Evolutionary conservation across 2,113 vertebrate genomes (phyloP).

Genomic region (Empidonax alnorum): DNA sequence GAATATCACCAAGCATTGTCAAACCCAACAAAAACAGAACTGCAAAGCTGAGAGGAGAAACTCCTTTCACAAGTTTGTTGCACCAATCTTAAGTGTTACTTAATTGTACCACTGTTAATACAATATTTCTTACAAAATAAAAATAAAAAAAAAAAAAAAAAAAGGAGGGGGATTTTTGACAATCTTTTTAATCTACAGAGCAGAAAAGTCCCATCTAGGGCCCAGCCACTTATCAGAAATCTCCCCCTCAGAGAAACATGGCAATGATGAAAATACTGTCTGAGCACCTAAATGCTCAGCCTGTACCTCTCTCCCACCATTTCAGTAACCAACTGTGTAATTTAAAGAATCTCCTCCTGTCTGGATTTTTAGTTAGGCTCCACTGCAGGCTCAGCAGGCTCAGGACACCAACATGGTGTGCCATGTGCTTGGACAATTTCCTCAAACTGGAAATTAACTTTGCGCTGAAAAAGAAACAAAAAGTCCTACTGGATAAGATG

Average conservation of each 20-base stretch:
- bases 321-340: background rate
- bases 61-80: background rate
- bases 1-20: fast-evolving
- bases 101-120: background rate
- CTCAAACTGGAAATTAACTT: background rate
- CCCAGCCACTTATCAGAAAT: background rate
- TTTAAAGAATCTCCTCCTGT: background rate
- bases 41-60: background rate
- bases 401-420: background rate
- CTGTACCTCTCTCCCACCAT: background rate
- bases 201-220: background rate
- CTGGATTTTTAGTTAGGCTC: background rate
- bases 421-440: background rate
- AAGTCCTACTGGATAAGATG: background rate
- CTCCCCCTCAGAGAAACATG: background rate
- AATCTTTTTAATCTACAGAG: background rate
- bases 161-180: background rate
- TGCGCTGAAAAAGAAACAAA: background rate
- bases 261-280: background rate
- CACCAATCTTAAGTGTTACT: background rate
- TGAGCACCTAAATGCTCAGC: background rate
- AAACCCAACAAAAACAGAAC: background rate
- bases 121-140: background rate
- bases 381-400: background rate
- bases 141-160: background rate